Percentiles rank a stretch among this genome's conserved stretches.
phyloP scores from a whole-genome alignment of 2,888 invertebrate species.

The Oligia latruncula region DNA sequence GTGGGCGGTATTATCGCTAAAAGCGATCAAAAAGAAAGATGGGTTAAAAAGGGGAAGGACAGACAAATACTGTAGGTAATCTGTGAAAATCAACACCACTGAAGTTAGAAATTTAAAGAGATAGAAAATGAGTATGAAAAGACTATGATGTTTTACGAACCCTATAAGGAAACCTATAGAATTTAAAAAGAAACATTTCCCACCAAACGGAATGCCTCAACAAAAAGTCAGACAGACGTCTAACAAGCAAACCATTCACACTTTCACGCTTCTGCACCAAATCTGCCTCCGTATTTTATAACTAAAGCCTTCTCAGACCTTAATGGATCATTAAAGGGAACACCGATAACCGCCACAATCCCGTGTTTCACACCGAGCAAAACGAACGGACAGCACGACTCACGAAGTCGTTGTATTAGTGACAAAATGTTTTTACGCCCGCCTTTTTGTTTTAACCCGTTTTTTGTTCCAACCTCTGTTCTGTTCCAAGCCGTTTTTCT shows the following conservation, averaged over 20 bases:
- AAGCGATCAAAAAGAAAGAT: no score
- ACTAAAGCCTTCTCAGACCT: constrained; percentile 53
- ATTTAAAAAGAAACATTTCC: no score
- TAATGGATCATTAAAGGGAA: constrained; percentile 69
- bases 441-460: constrained; percentile 50
- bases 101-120: no score
- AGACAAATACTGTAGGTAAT: no score
- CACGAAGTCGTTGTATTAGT: constrained; percentile 74
- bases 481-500: constrained; percentile 68
- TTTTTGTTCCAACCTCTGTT: constrained; percentile 60
- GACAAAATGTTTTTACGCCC: constrained; percentile 85
- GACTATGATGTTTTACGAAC: background rate
- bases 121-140: background rate
- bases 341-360: constrained; percentile 68
- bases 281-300: constrained; percentile 60
- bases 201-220: background rate
- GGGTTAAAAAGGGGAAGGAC: no score
- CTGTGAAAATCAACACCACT: no score
- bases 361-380: constrained; percentile 67
- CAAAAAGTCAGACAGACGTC: background rate
- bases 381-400: constrained; percentile 65
- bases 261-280: constrained; percentile 57
- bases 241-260: constrained; percentile 43
- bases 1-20: no score
- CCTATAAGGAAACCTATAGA: no score